Evolutionary conservation across 2,888 invertebrate genomes (phyloP).

Genomic region (Pimpla rufipes): DNA sequence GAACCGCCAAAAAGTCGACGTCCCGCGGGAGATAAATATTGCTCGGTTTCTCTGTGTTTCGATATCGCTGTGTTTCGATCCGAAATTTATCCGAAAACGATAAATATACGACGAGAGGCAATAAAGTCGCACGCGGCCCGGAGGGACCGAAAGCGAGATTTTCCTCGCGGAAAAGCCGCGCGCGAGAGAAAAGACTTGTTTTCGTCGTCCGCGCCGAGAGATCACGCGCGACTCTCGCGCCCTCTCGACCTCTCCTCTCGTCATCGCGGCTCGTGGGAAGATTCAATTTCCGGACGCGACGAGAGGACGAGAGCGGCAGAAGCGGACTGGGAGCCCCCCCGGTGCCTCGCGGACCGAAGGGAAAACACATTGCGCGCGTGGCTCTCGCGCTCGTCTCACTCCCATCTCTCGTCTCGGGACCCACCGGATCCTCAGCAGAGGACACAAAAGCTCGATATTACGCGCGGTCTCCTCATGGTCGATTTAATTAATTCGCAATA

Average conservation of each 20-base stretch:
- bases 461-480: conserved; percentile 44
- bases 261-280: conserved; percentile 50
- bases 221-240: conserved; percentile 20
- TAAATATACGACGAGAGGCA: conserved; percentile 29
- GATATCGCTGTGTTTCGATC: not conserved
- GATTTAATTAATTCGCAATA: conserved; percentile 65
- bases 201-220: conserved; percentile 40
- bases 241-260: conserved; percentile 48
- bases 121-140: conserved; percentile 36
- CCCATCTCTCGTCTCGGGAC: conserved; percentile 8
- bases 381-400: not conserved
- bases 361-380: conserved; percentile 48
- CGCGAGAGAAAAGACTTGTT: conserved; percentile 41
- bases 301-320: conserved; percentile 42
- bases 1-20: too few relatives aligned
- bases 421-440: conserved; percentile 40
- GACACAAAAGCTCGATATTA: conserved; percentile 51
- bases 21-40: too few relatives aligned
- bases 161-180: conserved; percentile 32
- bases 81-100: conserved; percentile 23
- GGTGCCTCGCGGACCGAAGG: conserved; percentile 11
- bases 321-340: too few relatives aligned
- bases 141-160: conserved; percentile 7
- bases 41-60: not conserved
- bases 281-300: conserved; percentile 62